Conservation (phyloP, 2,113 vertebrate species). For the Cephalophus harveyi region DNA sequence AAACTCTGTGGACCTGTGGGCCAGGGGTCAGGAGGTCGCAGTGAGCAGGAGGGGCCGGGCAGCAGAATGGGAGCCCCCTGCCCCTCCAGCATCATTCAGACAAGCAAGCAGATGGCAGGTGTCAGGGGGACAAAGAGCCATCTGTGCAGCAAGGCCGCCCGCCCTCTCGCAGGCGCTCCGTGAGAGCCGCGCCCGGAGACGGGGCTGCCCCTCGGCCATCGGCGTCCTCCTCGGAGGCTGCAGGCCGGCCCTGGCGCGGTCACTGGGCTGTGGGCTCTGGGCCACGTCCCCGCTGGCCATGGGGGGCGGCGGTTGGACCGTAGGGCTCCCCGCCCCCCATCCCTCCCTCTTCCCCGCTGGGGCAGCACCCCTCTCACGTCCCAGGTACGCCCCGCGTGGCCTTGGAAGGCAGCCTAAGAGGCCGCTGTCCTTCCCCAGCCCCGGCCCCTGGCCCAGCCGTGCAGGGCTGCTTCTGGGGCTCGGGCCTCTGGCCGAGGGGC, state of each 20-base stretch:
- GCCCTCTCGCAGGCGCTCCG: conserved; percentile 86
- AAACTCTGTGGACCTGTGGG: conserved; percentile 85
- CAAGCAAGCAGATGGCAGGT: conserved; percentile 98
- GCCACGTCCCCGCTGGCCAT: background rate
- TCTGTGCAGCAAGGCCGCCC: conserved; percentile 92
- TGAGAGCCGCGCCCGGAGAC: conserved; percentile 87
- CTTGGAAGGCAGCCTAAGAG: background rate
- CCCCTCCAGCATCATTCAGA: conserved; percentile 87
- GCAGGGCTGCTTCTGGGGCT: background rate
- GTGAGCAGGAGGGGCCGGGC: conserved; percentile 83
- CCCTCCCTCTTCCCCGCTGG: background rate
- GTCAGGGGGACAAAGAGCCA: conserved; percentile 98
- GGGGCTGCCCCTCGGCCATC: conserved; percentile 71
- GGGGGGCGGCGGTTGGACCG: background rate
- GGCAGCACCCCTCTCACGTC: accelerated
- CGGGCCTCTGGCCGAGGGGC: background rate
- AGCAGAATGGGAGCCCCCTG: conserved; percentile 87
- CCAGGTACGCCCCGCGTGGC: accelerated
- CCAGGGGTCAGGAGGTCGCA: conserved; percentile 85
- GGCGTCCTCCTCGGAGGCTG: background rate
- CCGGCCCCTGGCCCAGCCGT: accelerated
- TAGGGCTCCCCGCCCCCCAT: background rate
- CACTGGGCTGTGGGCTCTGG: background rate
- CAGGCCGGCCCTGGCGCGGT: background rate
- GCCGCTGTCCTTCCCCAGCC: accelerated